These are phyloP conservation scores for Anguilla anguilla DNA, from an alignment of 2,797 vertebrate species.

Conservation along the genomic window DNA sequence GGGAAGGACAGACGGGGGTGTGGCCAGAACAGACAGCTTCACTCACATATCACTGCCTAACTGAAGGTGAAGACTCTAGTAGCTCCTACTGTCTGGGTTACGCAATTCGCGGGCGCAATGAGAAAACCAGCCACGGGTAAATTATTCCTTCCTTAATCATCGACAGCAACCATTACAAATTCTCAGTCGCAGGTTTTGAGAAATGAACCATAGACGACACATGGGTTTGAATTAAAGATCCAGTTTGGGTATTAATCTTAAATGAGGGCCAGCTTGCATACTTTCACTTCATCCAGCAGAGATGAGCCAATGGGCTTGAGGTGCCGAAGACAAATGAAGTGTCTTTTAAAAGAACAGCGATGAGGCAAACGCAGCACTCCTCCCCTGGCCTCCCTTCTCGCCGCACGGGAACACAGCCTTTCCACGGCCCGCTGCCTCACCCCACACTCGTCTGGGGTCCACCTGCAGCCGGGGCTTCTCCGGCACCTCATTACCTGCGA, in stretches of 20 bases:
- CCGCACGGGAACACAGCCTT: neutral
- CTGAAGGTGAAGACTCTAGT: neutral
- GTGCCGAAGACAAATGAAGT: slow-evolving; percentile 61
- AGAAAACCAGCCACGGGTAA: slow-evolving; percentile 24
- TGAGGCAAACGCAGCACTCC: slow-evolving; percentile 24
- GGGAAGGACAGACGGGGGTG: neutral
- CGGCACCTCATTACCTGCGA: slow-evolving; percentile 56
- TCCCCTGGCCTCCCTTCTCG: slow-evolving; percentile 21
- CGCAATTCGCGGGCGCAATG: slow-evolving; percentile 26
- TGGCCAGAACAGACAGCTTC: neutral
- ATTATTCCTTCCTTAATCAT: slow-evolving; percentile 22
- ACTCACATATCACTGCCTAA: neutral
- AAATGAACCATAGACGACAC: neutral
- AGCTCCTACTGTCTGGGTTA: neutral
- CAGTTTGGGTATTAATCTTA: slow-evolving; percentile 28
- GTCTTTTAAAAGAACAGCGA: slow-evolving; percentile 40
- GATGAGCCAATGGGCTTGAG: slow-evolving; percentile 44
- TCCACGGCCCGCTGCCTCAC: slow-evolving; percentile 6
- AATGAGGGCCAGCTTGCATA: slow-evolving; percentile 41
- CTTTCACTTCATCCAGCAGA: slow-evolving; percentile 58
- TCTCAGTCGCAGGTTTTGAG: slow-evolving; percentile 1
- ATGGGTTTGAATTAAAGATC: slow-evolving; percentile 7
- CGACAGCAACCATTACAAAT: neutral
- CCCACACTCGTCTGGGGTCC: slow-evolving; percentile 33
- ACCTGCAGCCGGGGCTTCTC: slow-evolving; percentile 18